Evolutionary conservation across 2,888 invertebrate genomes (phyloP).

Genomic region (Nephrotoma guestfalica): DNA sequence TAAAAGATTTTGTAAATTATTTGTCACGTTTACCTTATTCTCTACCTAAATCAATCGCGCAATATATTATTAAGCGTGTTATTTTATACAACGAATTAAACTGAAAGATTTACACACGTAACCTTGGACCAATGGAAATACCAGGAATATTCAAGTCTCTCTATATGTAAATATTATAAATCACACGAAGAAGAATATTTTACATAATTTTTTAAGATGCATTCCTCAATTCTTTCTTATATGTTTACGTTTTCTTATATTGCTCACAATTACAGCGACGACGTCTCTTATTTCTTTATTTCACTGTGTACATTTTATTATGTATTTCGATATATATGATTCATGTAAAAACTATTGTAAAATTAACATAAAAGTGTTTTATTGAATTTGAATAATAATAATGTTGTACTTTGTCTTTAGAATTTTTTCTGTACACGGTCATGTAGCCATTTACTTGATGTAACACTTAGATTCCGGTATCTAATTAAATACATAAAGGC

Average conservation of each 20-base stretch:
- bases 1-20: too few relatives aligned
- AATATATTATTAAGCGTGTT: neutral
- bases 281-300: neutral
- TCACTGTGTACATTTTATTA: neutral
- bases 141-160: neutral
- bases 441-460: neutral
- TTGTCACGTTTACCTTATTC: too few relatives aligned
- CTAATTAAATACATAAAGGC: neutral
- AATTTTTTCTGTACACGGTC: neutral
- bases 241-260: neutral
- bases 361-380: neutral
- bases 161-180: neutral
- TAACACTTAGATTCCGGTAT: neutral
- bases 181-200: neutral
- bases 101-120: neutral
- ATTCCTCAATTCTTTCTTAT: neutral
- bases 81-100: neutral
- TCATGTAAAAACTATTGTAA: neutral
- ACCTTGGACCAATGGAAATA: neutral
- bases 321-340: neutral
- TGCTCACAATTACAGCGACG: neutral
- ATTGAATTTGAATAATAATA: neutral
- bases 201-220: neutral
- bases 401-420: neutral
- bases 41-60: neutral